Base-by-base conservation (phyloP, 2,888 invertebrate species). In the Thalpophila matura region DNA sequence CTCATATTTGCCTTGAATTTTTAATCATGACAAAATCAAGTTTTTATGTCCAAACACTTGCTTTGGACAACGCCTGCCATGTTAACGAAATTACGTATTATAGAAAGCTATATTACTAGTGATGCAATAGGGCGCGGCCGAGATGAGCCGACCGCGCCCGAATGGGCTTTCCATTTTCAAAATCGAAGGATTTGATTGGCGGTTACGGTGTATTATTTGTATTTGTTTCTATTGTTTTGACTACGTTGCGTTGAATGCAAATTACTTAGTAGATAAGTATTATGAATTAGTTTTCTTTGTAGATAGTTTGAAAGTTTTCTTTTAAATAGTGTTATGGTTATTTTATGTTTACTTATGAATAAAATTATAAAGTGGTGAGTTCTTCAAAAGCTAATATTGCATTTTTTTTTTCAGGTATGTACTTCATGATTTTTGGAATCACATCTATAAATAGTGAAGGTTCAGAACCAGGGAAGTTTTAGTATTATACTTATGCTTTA, bases 61-160 rank as follows among this genome's bases (percentile, higher is more conserved):
- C 63, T 37, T 59, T 49, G 57, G 47, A 46, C 50, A 60, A 35
- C 56, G 37, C 62, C 57, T 56, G 38, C 55, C 59, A 56, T 71
- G 74, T 71, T 77, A 74, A 76, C 68, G 62, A 83, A 74, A 82
- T 85, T 83, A 83, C 79, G 81, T 78, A 77, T 72, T 74, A 73
- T 88, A 90, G 91, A 91, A 91, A 91, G 91, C 77, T 83, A 84
- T 85, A 80, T 72, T 63, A 69, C 65, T 3, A 42, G 46, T 90
- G 86, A 88, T 80, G 86, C 80, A 89, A 90, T 72, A 70, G 60
- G 85, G 85, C 85, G 85, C 68, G 81, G 78, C 69, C 70, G 80
- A 79, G 84, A 85, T 82, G 83, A 81, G 76, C 60, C 73, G 78
- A 81, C 62, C 73, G 60, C 69, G 75, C 76, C 77, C 74, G 73